Evolutionary conservation across 53 echinoderm and acorn worm genomes (phyloP), one percentile per base, ranked within the genome.

Genomic region (Patiria pectinifera): DNA sequence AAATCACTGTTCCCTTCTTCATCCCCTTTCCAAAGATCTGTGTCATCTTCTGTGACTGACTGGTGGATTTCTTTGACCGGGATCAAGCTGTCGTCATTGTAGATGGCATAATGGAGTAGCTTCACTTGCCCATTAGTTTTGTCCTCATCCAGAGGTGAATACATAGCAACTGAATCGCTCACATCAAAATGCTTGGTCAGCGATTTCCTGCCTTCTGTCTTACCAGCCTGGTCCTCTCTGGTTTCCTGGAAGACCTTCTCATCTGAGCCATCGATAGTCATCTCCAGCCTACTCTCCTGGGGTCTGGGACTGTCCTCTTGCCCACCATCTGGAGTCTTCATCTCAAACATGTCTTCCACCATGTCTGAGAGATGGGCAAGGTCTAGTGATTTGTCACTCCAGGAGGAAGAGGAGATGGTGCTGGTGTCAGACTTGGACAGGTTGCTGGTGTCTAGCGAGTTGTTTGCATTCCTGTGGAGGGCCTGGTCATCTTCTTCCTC

Each of bases 131-230:
- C 92, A 3, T 84, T 53, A n/a, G 22, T 91, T 69, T 82, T 83
- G 71, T 71, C 79, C 49, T 96, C 94, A 63, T 91, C 87, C 8
- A 60, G 35, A 0, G 90, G 81, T 44, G 81, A 77, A 71, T 66
- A 46, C 80, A 93, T 71, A 10, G 96, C 96, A 44, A 96, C 93
- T 0, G 96, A 76, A 84, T 96, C 96, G 45, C 82, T 96, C 49
- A 94, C 93, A 77, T 92, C 93, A 74, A 94, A 94, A 78, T 92
- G 93, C 85, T 85, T 93, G 14, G 91, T 94, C 53, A 93, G 69
- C 5, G 95, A 92, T 69, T 76, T 87, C 14, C 85, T 85, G 74
- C 49, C 72, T 80, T 91, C 91, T 69, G 82, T 85, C 63, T 84
- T 91, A 45, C 87, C 91, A 12, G 87, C 83, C 70, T 43, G 25